Conservation (phyloP, 2,113 vertebrate genomes). For the Tinamus guttatus region DNA sequence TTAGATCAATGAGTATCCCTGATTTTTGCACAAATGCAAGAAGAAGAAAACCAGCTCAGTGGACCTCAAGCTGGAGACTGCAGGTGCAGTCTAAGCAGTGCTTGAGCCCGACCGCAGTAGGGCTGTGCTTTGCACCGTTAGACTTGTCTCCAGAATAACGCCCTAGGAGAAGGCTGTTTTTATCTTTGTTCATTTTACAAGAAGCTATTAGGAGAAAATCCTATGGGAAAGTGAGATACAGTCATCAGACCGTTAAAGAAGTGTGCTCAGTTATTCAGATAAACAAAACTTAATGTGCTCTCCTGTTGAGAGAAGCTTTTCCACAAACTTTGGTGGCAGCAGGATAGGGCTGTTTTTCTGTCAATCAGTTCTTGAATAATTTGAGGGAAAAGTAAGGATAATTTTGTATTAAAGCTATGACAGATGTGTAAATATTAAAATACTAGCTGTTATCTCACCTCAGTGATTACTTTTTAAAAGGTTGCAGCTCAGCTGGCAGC, state of each 20-base stretch:
- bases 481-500: constrained; percentile 17
- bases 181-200: not conserved
- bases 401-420: constrained; percentile 10
- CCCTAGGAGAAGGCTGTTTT: not conserved
- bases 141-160: not conserved
- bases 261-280: not conserved
- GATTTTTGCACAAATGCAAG: not conserved
- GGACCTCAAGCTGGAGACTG: accelerated
- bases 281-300: not conserved
- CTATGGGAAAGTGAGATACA: not conserved
- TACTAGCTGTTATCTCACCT: constrained; percentile 41
- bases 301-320: not conserved
- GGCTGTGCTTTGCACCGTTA: not conserved
- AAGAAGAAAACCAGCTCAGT: not conserved
- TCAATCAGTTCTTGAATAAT: not conserved
- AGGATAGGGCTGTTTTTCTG: not conserved
- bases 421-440: constrained; percentile 45
- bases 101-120: accelerated
- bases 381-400: not conserved
- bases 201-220: not conserved
- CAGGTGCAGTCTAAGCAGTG: not conserved
- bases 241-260: not conserved
- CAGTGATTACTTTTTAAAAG: constrained; percentile 22
- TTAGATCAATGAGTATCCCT: not conserved
- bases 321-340: not conserved